phyloP scores from a whole-genome alignment of 2,113 vertebrate genomes.

The Osmerus eperlanus region DNA sequence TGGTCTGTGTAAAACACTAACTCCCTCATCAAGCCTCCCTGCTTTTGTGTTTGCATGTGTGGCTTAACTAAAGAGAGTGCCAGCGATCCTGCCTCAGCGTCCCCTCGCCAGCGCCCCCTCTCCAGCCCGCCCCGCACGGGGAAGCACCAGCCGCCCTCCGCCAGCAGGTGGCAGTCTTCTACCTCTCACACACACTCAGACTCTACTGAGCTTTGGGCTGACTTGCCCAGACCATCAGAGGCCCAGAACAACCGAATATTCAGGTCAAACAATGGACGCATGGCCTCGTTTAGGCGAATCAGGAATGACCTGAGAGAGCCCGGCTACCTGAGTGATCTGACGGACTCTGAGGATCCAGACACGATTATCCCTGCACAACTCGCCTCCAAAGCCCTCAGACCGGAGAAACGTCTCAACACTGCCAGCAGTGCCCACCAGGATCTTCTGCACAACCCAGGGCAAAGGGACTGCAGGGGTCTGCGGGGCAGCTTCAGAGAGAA shows the following conservation, averaged over 20 bases:
- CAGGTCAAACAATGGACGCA: slow-evolving; percentile 52
- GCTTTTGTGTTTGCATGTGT: slow-evolving; percentile 76
- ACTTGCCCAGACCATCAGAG: slow-evolving; percentile 17
- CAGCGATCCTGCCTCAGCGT: slow-evolving; percentile 36
- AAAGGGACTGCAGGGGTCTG: slow-evolving; percentile 35
- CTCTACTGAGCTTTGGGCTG: slow-evolving; percentile 21
- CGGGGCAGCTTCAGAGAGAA: slow-evolving; percentile 38
- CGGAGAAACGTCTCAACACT: slow-evolving; percentile 32
- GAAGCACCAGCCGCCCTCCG: slow-evolving; percentile 18
- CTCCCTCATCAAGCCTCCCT: slow-evolving; percentile 31
- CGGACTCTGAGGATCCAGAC: slow-evolving; percentile 61
- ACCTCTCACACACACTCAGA: slow-evolving; percentile 36
- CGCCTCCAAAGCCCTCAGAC: slow-evolving; percentile 39
- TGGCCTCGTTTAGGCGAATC: slow-evolving; percentile 42
- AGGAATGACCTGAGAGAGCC: slow-evolving; percentile 43
- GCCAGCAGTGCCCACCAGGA: slow-evolving; percentile 22
- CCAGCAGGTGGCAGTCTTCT: slow-evolving; percentile 52
- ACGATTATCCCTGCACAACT: slow-evolving; percentile 42
- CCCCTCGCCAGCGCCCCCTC: slow-evolving; percentile 37
- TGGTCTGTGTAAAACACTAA: slow-evolving; percentile 21
- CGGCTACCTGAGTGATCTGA: slow-evolving; percentile 37
- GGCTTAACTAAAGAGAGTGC: slow-evolving; percentile 62
- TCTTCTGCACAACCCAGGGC: slow-evolving; percentile 21
- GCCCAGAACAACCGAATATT: slow-evolving; percentile 40
- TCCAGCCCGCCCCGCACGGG: slow-evolving; percentile 9